Percentiles rank a stretch among this genome's conserved stretches.
Evolutionary conservation across 2,113 vertebrate species (phyloP).

Genomic region (Hydrochoerus hydrochaeris): DNA sequence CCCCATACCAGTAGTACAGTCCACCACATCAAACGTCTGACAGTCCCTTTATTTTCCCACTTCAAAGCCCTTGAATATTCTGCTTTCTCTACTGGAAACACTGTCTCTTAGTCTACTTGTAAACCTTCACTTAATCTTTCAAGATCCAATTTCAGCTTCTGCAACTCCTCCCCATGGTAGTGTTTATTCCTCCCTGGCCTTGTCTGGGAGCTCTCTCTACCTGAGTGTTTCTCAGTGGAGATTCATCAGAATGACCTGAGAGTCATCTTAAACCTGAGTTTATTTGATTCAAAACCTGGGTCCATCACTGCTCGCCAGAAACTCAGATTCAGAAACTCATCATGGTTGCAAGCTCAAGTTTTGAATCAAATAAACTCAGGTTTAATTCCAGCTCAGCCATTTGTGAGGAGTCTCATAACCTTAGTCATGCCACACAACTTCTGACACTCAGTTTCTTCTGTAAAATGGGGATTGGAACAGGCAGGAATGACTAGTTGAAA

Average conservation of each 20-base stretch:
- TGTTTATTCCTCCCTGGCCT: not conserved
- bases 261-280: not conserved
- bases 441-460: not conserved
- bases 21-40: not conserved
- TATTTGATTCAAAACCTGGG: not conserved
- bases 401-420: not conserved
- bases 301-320: not conserved
- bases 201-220: not conserved
- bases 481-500: not conserved
- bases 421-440: not conserved
- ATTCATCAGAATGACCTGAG: not conserved
- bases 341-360: not conserved
- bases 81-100: not conserved
- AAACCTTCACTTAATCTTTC: not conserved
- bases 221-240: not conserved
- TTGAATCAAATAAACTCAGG: not conserved
- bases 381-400: not conserved
- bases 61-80: not conserved
- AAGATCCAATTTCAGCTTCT: not conserved
- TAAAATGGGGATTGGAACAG: not conserved
- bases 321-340: not conserved
- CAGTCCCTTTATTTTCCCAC: not conserved
- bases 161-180: not conserved
- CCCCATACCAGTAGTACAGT: not conserved
- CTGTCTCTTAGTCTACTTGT: not conserved